Conservation (phyloP, 2,113 vertebrate species). For the Melanerpes aurifrons region DNA sequence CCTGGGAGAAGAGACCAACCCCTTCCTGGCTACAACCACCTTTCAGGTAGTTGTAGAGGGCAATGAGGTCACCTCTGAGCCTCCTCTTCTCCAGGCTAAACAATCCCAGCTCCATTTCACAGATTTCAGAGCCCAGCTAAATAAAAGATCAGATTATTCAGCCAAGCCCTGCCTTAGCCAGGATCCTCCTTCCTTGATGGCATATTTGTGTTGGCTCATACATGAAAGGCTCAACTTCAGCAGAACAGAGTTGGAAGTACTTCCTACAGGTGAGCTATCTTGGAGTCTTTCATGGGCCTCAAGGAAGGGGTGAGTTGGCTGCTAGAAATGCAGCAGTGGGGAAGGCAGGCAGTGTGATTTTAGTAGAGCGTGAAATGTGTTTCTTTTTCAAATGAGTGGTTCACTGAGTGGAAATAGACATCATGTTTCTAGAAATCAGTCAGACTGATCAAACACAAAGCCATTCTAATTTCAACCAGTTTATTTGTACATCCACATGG, state of each 20-base stretch:
- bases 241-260: neutral
- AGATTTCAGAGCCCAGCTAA: neutral
- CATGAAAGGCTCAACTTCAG: neutral
- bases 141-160: neutral
- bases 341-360: neutral
- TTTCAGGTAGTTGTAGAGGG: no score
- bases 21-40: no score
- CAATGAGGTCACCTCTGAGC: no score
- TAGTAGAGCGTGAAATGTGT: neutral
- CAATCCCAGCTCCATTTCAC: neutral
- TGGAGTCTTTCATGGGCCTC: neutral
- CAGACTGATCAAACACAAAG: neutral
- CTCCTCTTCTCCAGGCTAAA: no score
- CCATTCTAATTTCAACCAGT: neutral
- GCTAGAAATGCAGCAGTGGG: neutral
- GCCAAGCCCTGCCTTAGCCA: neutral
- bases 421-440: neutral
- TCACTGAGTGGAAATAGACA: neutral
- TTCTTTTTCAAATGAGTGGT: neutral
- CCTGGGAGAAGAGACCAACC: no score
- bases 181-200: neutral
- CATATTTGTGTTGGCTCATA: neutral
- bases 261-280: neutral
- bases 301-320: neutral
- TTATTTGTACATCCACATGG: neutral